phyloP scores from a whole-genome alignment of 2,888 invertebrate species.

The Holacanthella duospinosa region DNA sequence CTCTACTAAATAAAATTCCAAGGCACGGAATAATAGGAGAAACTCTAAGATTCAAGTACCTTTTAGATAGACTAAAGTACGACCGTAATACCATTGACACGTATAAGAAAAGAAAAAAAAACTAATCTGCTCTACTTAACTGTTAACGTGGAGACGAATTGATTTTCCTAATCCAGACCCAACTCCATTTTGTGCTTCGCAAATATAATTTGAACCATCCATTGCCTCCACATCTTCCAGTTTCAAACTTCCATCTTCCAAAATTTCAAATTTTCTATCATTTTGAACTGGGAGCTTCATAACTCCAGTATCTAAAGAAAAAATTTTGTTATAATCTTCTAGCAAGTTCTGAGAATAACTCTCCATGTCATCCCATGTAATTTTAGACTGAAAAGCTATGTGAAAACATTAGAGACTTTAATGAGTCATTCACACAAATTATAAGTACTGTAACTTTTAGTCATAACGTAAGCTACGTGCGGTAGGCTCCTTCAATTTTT shows the following conservation, averaged over 20 bases:
- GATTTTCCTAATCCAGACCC: conserved; percentile 42
- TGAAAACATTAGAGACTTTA: background rate
- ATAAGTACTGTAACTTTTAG: too few relatives aligned
- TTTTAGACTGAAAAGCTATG: too few relatives aligned
- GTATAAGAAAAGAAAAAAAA: conserved; percentile 1
- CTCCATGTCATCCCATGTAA: too few relatives aligned
- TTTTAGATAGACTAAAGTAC: background rate
- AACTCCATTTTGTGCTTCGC: conserved; percentile 42
- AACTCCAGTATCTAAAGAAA: conserved; percentile 21
- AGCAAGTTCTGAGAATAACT: too few relatives aligned
- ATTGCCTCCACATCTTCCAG: conserved; percentile 36
- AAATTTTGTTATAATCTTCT: background rate
- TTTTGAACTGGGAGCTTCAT: conserved; percentile 25
- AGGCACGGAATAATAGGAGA: background rate
- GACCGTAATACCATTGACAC: background rate
- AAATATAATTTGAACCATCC: conserved; percentile 42
- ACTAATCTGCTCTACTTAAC: conserved; percentile 26
- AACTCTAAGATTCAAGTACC: background rate
- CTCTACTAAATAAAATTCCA: background rate
- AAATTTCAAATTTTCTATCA: conserved; percentile 26
- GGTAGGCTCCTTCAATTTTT: too few relatives aligned
- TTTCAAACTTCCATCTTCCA: conserved; percentile 29
- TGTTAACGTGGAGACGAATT: conserved; percentile 41
- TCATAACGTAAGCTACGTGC: too few relatives aligned
- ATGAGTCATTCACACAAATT: too few relatives aligned